Evolutionary conservation across 2,888 invertebrate species (phyloP), one percentile per base, ranked within the genome.

Genomic region (Ormia ochracea): DNA sequence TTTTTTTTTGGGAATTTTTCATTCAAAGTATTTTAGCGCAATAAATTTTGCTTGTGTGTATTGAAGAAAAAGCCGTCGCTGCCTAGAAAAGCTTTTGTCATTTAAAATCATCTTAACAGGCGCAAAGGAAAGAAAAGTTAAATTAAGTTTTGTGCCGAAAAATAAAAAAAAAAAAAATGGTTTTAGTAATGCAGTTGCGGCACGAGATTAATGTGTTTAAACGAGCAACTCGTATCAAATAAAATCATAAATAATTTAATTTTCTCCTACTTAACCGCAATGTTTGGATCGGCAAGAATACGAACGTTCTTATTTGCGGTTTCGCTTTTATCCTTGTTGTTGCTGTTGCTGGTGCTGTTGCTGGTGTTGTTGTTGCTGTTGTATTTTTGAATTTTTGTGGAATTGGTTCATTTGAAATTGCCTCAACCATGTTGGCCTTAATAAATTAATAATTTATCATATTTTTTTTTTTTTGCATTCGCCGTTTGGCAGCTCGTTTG

Each of bases 201-300:
- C 45, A n/a, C 26, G 43, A 26, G 41, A 43, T 61, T 43, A 73
- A 54, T 43, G 14, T 19, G 45, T n/a, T 58, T 41, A 23, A 38
- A 36, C 19, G 38, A 48, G n/a, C 36, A 68, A 26, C 19, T 63
- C 59, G 17, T 43, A 52, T 68, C 45, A 85, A 86, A 84, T 31
- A 52, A 86, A 85, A 86, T 87, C 84, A 87, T 86, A 87, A 86
- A 87, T 86, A 87, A 87, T 87, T 88, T 88, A 87, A 88, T 87
- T 87, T 86, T 87, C 85, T 85, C 72, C 80, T 54, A 63, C 45
- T 70, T 68, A 69, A 75, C 58, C 75, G 23, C 69, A 66, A 65
- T 63, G 9, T 45, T 75, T 38, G 36, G 50, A 50, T 23, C 33
- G 10, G 50, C 33, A 63, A 41, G 52, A 63, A 33, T 50, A n/a